Evolutionary conservation across 1,140 invertebrate species (phyloP).

Genomic region (Bicyclus anynana): DNA sequence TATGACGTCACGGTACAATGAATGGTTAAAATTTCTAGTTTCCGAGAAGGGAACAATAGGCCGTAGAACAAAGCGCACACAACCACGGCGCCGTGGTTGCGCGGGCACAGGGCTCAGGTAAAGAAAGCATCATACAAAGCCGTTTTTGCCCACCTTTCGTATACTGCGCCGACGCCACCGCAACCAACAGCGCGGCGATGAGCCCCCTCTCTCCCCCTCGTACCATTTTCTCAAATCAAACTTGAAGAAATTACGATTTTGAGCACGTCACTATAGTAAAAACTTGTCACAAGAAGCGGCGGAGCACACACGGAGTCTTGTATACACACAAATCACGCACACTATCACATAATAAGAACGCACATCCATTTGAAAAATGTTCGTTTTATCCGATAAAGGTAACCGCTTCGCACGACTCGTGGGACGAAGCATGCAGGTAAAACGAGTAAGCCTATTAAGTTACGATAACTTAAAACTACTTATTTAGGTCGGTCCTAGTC

Average conservation of each 20-base stretch:
- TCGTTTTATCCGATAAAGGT: conserved; percentile 74
- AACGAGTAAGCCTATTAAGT: conserved; percentile 71
- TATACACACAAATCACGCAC: conserved; percentile 67
- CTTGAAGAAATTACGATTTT: conserved; percentile 46
- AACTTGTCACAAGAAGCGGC: conserved; percentile 62
- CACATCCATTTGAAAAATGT: conserved; percentile 76
- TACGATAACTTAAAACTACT: conserved; percentile 70
- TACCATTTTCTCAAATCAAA: conserved; percentile 54
- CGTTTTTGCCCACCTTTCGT: conserved; percentile 68
- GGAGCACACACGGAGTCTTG: conserved; percentile 59
- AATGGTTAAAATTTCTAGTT: conserved; percentile 34
- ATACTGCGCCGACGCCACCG: conserved; percentile 63
- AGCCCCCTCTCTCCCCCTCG: conserved; percentile 54
- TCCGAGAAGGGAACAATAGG: conserved; percentile 47
- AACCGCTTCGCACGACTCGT: conserved; percentile 68
- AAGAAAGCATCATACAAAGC: conserved; percentile 35
- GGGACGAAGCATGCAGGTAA: conserved; percentile 73
- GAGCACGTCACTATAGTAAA: conserved; percentile 62
- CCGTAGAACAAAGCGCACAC: conserved; percentile 54
- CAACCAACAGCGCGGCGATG: conserved; percentile 51
- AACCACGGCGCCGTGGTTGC: conserved; percentile 33
- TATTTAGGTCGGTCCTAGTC: conserved; percentile 39
- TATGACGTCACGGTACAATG: conserved; percentile 27
- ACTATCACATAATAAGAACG: conserved; percentile 70
- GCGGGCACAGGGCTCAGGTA: conserved; percentile 49